These are phyloP conservation scores for Micropterix aruncella DNA, from an alignment of 2,888 invertebrate genomes.

Conservation along the genomic window DNA sequence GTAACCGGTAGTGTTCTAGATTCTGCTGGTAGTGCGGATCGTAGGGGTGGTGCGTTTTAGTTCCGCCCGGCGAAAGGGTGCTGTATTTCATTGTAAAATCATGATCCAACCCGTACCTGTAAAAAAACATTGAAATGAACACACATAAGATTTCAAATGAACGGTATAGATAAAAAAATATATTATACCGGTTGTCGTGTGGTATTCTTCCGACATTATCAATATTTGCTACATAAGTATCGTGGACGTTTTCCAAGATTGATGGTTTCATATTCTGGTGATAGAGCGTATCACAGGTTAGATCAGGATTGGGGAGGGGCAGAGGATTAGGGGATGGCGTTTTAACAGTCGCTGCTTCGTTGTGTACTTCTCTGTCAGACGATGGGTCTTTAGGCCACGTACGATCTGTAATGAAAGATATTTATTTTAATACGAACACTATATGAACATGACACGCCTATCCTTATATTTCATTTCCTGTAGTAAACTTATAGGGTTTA, in stretches of 20 bases:
- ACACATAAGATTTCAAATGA: neutral
- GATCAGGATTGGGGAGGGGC: conserved; percentile 62
- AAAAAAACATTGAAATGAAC: conserved; percentile 3
- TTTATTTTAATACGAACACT: too few relatives aligned
- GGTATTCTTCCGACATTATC: conserved; percentile 26
- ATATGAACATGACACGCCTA: too few relatives aligned
- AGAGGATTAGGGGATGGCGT: conserved; percentile 47
- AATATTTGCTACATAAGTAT: conserved; percentile 36
- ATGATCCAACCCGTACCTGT: conserved; percentile 18
- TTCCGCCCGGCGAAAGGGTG: conserved; percentile 24
- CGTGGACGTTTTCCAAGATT: conserved; percentile 42
- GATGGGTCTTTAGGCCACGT: conserved; percentile 72
- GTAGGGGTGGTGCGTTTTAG: conserved; percentile 30
- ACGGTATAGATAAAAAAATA: neutral
- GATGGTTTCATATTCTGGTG: conserved; percentile 40
- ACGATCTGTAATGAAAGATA: conserved; percentile 15
- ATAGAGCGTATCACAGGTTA: conserved; percentile 49
- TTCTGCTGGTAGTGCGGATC: conserved; percentile 35
- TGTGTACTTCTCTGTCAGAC: conserved; percentile 57
- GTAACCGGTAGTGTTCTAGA: conserved; percentile 26
- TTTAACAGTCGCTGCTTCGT: conserved; percentile 25
- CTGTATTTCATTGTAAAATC: conserved; percentile 36
- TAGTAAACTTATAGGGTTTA: too few relatives aligned
- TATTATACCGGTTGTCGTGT: conserved; percentile 27
- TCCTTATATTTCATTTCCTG: too few relatives aligned